phyloP scores from a whole-genome alignment of 2,113 vertebrate genomes.

The Oophaga pumilio region DNA sequence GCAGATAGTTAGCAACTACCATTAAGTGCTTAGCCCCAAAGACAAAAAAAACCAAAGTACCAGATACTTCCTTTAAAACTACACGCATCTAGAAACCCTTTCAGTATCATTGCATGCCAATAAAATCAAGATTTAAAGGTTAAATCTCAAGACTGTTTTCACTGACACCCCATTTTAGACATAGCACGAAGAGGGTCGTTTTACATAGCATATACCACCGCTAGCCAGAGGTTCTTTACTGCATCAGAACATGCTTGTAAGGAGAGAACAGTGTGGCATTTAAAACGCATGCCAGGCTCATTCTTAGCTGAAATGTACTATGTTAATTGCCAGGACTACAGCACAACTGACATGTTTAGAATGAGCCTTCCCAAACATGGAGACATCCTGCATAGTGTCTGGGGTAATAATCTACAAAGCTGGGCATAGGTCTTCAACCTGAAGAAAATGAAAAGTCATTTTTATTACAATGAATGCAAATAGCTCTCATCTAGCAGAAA shows the following conservation, averaged over 20 bases:
- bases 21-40: too few relatives aligned
- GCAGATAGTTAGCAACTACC: too few relatives aligned
- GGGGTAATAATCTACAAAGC: not conserved
- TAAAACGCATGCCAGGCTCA: conserved; percentile 14
- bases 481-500: too few relatives aligned
- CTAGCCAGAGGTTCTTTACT: not conserved
- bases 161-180: conserved; percentile 18
- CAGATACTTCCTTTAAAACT: too few relatives aligned
- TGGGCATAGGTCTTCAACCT: too few relatives aligned
- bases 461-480: too few relatives aligned
- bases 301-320: conserved; percentile 27
- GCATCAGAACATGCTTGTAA: conserved; percentile 3
- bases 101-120: too few relatives aligned
- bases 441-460: too few relatives aligned
- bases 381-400: not conserved
- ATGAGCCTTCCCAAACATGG: not conserved
- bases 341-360: conserved; percentile 5
- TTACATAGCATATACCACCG: not conserved
- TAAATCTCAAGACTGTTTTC: not conserved
- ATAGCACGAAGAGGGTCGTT: not conserved
- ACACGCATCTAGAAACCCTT: too few relatives aligned
- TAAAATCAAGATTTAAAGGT: not conserved
- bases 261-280: conserved; percentile 18
- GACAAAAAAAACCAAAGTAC: too few relatives aligned
- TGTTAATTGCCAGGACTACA: conserved; percentile 13